Conservation (phyloP, 2,888 invertebrate species). For the Blomia tropicalis region DNA sequence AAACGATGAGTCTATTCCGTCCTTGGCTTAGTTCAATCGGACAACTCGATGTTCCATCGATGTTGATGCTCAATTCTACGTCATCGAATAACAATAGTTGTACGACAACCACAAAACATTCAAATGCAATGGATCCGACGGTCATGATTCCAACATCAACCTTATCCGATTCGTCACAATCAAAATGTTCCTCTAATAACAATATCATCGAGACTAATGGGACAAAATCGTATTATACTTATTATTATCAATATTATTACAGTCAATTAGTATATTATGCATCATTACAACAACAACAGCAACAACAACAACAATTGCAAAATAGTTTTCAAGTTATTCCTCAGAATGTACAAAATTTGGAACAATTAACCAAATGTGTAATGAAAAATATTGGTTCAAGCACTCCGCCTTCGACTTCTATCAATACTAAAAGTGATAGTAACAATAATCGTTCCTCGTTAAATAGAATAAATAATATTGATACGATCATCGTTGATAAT, state of each 20-base stretch:
- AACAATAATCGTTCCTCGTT: not conserved
- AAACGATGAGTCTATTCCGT: no score
- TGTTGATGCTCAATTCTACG: no score
- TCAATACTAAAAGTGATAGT: not conserved
- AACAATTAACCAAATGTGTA: not conserved
- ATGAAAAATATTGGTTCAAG: not conserved
- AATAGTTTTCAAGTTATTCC: no score
- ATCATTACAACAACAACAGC: not conserved
- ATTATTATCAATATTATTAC: constrained; percentile 13
- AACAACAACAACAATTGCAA: not conserved
- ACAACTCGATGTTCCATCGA: no score
- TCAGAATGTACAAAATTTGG: not conserved
- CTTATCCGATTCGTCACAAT: no score
- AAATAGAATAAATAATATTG: not conserved
- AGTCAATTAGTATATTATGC: constrained; percentile 4
- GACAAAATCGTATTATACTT: not conserved
- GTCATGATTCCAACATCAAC: no score
- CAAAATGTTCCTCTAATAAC: not conserved
- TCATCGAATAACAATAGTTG: no score
- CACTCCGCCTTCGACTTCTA: not conserved
- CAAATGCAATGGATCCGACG: no score
- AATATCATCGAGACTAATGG: not conserved
- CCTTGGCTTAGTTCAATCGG: no score
- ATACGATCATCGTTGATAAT: not conserved
- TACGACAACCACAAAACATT: no score